Base-by-base conservation (phyloP, 1,140 invertebrate genomes). In the Gonatopus flavifemur region DNA sequence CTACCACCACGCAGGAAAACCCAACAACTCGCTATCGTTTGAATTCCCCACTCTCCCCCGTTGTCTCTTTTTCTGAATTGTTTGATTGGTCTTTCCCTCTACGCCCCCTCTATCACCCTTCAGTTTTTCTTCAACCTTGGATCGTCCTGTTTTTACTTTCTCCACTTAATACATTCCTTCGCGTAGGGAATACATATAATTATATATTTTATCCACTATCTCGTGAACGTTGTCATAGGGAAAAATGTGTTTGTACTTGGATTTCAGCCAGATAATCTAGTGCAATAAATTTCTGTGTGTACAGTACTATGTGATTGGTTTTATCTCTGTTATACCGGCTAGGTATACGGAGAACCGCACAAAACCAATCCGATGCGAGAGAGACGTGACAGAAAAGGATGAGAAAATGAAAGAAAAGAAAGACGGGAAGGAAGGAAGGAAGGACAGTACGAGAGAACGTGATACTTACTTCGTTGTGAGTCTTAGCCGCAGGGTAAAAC, bases 251-350 rank as follows among this genome's bases (percentile, higher is more conserved):
- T 70, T 72, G 69, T 69, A 59, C 70, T 72, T 74, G 72, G 72
- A 72, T 57, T 52, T 37, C 57, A 49, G 72, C 72, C 72, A 74
- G 70, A 73, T 74, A 73, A 74, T 74, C 70, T 66, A 55, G 58
- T 58, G 69, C 65, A 73, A 74, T 73, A 73, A 73, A 74, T 74
- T 72, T 70, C 63, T 72, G 58, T 70, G 65, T 70, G 65, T 70
- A 69, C 53, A 65, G 58, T 62, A 61, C 60, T 59, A 63, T 67
- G 67, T 62, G 70, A 74, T 74, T 72, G 70, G 69, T 72, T 71
- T 74, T 74, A 70, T 72, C 71, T 72, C 56, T 43, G 37, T 28
- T 43, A 36, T 46, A 41, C 30, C 55, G 42, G 55, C 48, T 21
- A 25, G 44, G 48, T 62, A 49, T 59, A 65, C 52, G 47, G 35